These are phyloP conservation scores for Lepidocyrtoides sp. DNA, from an alignment of 2,888 invertebrate genomes.

Conservation along the genomic window DNA sequence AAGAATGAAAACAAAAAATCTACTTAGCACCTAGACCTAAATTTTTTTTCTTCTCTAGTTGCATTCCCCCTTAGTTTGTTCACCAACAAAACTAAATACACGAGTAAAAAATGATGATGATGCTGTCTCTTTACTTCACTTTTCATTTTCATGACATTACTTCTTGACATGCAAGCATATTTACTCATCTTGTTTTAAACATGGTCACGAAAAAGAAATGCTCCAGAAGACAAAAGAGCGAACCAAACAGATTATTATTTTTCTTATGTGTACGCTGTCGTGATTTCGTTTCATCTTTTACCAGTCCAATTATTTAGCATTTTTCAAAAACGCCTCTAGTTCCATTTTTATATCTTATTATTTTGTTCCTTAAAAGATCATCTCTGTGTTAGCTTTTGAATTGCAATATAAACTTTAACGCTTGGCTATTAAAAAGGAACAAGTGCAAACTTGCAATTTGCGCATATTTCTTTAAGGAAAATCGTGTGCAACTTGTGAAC, in stretches of 20 bases:
- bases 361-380: conserved; percentile 21
- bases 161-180: conserved; percentile 47
- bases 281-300: conserved; percentile 32
- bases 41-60: background rate
- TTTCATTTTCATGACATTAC: conserved; percentile 60
- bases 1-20: conserved; percentile 8
- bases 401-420: too few species aligned
- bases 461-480: conserved; percentile 24
- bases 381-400: background rate
- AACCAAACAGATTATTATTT: background rate
- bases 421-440: background rate
- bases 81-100: background rate
- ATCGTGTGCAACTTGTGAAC: conserved; percentile 37
- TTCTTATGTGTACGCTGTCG: background rate
- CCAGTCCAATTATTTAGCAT: conserved; percentile 41
- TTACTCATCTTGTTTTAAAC: background rate
- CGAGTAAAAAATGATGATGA: conserved; percentile 1
- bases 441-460: conserved; percentile 46
- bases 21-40: conserved; percentile 1
- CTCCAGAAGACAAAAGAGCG: background rate
- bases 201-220: conserved; percentile 28
- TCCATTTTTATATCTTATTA: conserved; percentile 6
- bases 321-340: conserved; percentile 39
- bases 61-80: background rate
- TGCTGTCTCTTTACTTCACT: conserved; percentile 13